Percentiles rank a stretch among this genome's conserved stretches.
phyloP scores from a whole-genome alignment of 2,888 invertebrate genomes.

The Elgonia sp. region DNA sequence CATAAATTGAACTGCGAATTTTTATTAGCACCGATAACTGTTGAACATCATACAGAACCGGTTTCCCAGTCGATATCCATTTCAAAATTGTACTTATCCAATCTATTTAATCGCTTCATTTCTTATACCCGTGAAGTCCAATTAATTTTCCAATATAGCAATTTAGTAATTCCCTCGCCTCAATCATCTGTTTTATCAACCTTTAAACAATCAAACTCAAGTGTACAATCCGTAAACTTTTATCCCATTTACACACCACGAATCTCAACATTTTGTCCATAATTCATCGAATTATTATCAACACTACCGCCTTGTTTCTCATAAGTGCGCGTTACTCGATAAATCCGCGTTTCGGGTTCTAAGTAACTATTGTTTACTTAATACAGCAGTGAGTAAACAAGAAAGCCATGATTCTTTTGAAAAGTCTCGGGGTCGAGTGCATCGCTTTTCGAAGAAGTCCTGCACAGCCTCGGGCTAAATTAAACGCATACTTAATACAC shows the following conservation, averaged over 20 bases:
- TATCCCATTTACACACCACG: too few relatives aligned
- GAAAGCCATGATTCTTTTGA: slow-evolving; percentile 13
- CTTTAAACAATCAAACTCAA: not conserved
- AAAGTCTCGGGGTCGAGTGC: slow-evolving; percentile 40
- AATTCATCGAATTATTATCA: not conserved
- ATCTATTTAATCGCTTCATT: slow-evolving; percentile 64
- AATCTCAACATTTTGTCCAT: not conserved
- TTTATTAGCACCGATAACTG: slow-evolving; percentile 47
- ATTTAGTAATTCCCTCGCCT: slow-evolving; percentile 44
- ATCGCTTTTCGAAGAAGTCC: slow-evolving; percentile 14
- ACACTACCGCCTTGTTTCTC: not conserved
- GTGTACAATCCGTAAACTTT: too few relatives aligned
- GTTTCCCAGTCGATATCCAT: slow-evolving; percentile 52
- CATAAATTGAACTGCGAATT: slow-evolving; percentile 18
- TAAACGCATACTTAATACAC: slow-evolving; percentile 55
- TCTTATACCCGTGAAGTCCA: slow-evolving; percentile 46
- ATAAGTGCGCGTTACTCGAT: not conserved
- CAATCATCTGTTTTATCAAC: not conserved
- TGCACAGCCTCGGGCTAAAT: slow-evolving; percentile 49
- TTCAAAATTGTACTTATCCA: slow-evolving; percentile 59
- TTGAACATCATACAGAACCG: slow-evolving; percentile 45
- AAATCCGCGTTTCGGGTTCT: not conserved
- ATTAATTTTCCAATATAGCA: slow-evolving; percentile 62
- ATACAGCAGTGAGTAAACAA: slow-evolving; percentile 32
- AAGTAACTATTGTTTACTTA: slow-evolving; percentile 27